Evolutionary conservation across 2,797 vertebrate genomes (phyloP).

Genomic region (Zenarchopterus dispar): DNA sequence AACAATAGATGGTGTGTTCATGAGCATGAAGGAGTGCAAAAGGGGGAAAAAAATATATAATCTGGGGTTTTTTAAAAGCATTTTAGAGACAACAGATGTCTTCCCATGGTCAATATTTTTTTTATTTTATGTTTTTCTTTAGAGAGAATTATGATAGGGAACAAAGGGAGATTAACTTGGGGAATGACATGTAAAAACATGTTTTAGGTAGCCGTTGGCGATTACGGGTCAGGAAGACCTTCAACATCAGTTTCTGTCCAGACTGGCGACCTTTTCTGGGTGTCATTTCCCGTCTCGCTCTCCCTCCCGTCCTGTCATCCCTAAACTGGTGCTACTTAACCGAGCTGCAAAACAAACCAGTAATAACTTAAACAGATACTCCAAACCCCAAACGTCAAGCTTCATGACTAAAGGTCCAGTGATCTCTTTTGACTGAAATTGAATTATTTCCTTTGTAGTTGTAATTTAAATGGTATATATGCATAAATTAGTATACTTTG

Average conservation of each 20-base stretch:
- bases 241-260: constrained; percentile 5
- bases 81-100: no score
- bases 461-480: no score
- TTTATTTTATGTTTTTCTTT: no score
- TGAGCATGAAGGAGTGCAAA: neutral
- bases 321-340: neutral
- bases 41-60: neutral
- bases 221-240: neutral
- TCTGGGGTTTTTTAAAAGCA: neutral
- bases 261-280: constrained; percentile 1
- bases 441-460: no score
- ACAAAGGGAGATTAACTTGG: constrained; percentile 10
- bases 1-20: constrained; percentile 5
- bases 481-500: no score
- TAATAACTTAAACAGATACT: neutral
- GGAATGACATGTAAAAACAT: neutral
- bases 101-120: no score
- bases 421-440: no score
- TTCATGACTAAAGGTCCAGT: no score
- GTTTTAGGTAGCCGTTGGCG: neutral
- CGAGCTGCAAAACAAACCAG: constrained; percentile 4
- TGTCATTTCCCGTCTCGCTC: constrained; percentile 13
- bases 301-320: constrained; percentile 11
- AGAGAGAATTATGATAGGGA: neutral
- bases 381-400: no score